These are phyloP conservation scores for Hypocryptadius cinnamomeus DNA, from an alignment of 2,113 vertebrate genomes.

Conservation along the genomic window DNA sequence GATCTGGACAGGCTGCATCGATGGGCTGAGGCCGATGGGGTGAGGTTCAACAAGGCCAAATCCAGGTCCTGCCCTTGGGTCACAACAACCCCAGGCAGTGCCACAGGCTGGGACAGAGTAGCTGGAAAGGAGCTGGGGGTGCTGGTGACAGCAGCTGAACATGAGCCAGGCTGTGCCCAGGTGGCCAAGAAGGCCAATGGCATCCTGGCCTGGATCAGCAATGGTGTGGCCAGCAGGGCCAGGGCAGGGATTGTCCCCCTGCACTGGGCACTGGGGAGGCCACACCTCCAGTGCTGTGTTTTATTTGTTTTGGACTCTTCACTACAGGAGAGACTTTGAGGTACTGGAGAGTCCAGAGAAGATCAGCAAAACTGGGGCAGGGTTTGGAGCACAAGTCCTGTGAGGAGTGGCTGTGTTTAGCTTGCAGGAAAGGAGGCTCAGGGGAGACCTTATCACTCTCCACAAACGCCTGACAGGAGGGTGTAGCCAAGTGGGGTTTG, in stretches of 20 bases:
- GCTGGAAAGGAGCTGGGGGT: neutral
- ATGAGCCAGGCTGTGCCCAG: neutral
- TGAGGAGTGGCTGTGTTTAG: neutral
- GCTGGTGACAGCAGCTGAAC: neutral
- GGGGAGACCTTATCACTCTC: too few relatives aligned
- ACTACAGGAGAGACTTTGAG: neutral
- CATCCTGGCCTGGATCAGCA: neutral
- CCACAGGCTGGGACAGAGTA: neutral
- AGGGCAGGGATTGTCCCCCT: neutral
- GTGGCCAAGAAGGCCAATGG: neutral
- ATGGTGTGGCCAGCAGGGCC: neutral
- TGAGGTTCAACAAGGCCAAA: neutral
- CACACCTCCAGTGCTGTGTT: accelerated
- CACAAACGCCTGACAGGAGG: neutral
- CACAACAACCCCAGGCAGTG: neutral
- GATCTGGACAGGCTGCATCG: neutral
- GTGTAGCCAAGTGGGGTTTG: neutral
- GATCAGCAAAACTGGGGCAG: accelerated
- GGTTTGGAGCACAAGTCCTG: neutral
- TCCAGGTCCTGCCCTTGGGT: neutral
- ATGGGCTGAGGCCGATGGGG: neutral
- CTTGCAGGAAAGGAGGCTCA: neutral
- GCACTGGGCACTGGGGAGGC: neutral
- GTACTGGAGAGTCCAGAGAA: neutral
- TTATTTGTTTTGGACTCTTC: neutral